Evolutionary conservation across 2,888 invertebrate genomes (phyloP), one percentile per base, ranked within the genome.

Genomic region (Luperina testacea): DNA sequence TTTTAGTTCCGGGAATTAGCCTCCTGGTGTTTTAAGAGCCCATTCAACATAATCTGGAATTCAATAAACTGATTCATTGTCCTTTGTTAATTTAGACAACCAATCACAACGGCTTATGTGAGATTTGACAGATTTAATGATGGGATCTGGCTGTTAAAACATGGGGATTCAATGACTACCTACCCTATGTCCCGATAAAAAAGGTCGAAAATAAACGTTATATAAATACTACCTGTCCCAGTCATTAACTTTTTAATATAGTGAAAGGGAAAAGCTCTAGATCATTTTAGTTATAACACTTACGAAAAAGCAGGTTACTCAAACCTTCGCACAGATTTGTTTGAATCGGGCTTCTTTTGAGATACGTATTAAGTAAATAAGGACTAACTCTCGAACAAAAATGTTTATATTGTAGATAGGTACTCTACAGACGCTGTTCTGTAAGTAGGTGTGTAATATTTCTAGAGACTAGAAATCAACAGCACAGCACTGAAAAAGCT

Each of bases 41-140:
- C 24, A 45, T 67, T 67, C 20, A 42, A 65, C 6, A 2, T 51
- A 9, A 32, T n/a, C 1, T 42, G 20, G 6, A 13, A 68, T 53
- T 53, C 24, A 61, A 80, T 72, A 57, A 80, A 64, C 27, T 80
- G 48, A 24, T 53, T 53, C 9, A 20, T 72, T 73, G 42, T 15
- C 42, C 3, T 65, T 53, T 68, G 38, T 74, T 80, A n/a, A 75
- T 27, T 75, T 24, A 2, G n/a, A 53, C 53, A 57, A 64, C 27
- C 38, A 64, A 69, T 69, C 51, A 51, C 78, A 61, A 51, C 24
- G 27, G 38, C 48, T 64, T 38, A 48, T 17, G 53, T 53, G 17
- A 51, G 53, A 20, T 67, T 73, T 80, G 24, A 53, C 53, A 38
- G 67, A 67, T 78, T 64, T 48, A 45, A 27, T 67, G 1, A 59